Evolutionary conservation across 1,140 invertebrate species (phyloP).

Genomic region (Papilio dardanus): DNA sequence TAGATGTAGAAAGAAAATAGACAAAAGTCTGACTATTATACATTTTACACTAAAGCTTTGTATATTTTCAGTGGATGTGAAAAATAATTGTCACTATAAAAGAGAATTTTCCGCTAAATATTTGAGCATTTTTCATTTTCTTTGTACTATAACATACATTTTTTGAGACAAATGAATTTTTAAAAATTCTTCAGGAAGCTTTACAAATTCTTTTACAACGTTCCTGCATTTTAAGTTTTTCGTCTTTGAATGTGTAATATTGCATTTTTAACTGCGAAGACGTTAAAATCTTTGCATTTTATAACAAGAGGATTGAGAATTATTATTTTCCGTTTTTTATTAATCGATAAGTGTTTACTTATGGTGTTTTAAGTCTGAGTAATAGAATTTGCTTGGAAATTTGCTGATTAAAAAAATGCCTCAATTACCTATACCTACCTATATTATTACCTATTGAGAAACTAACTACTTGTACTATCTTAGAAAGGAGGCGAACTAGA

Average conservation of each 20-base stretch:
- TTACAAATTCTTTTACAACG: slow-evolving; percentile 3
- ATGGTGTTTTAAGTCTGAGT: no score
- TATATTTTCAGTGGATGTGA: slow-evolving; percentile 39
- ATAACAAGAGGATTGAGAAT: not conserved
- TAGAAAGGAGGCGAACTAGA: not conserved
- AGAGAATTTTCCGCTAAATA: slow-evolving; percentile 34
- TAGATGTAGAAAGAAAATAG: slow-evolving; percentile 77
- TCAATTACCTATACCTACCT: no score
- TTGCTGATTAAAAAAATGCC: no score
- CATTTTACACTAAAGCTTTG: slow-evolving; percentile 56
- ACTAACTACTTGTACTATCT: not conserved
- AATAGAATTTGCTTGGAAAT: no score
- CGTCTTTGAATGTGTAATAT: not conserved
- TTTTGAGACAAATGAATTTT: slow-evolving; percentile 22
- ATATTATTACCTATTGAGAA: no score
- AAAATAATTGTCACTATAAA: slow-evolving; percentile 42
- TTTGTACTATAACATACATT: slow-evolving; percentile 9
- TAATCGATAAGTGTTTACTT: no score
- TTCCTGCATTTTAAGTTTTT: not conserved
- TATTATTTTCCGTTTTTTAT: not conserved
- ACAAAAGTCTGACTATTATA: slow-evolving; percentile 66
- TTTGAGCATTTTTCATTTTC: slow-evolving; percentile 18
- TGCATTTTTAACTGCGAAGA: not conserved
- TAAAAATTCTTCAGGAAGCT: not conserved
- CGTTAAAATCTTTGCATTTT: not conserved